Evolutionary conservation across 1,140 invertebrate genomes (phyloP), one percentile per base, ranked within the genome.

Genomic region (Xylocopa sonorina): DNA sequence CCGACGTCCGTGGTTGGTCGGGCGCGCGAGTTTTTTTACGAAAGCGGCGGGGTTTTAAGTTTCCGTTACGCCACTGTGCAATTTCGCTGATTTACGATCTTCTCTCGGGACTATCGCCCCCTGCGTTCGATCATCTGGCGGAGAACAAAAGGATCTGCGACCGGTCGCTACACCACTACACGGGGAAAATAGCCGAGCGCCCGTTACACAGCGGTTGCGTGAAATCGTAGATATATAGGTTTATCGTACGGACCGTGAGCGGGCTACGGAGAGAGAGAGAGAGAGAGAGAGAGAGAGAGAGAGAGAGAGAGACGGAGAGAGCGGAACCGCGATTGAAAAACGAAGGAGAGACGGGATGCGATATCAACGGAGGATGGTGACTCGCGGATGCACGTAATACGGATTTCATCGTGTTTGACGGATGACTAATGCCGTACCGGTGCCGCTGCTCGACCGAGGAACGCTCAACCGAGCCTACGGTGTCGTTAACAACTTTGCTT

Each of bases 331-430:
- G 21, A n/a, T n/a, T 3, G 24, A 3, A 14, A 24, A 24, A 10
- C 34, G 29, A 34, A 34, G 4, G 14, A 51, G 41, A 51, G 43
- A 62, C 76, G 24, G 57, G 60, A 51, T 74, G 58, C 21, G 77
- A 73, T 79, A 69, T 51, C 38, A n/a, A n/a, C n/a, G n/a, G 29
- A 43, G 60, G 60, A 41, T 73, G 58, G 68, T 76, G 74, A 68
- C 51, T 80, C 78, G 66, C 63, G 74, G 46, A 76, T 73, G 63
- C 74, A 80, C 84, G 84, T 85, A 85, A 85, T 62, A 84, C 75
- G 84, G 75, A 69, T 84, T 85, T 85, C 83, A 85, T 85, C 79
- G 84, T 75, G 68, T 84, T 85, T 85, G 84, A 85, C 75, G 80
- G 84, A 85, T 85, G 83, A 85, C 84, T 85, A 85, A 85, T 85